A percentile compares a stretch with the other conserved stretches of the same genome.
Conservation (phyloP, 2,797 vertebrate genomes). For the Urosaurus nigricauda region DNA sequence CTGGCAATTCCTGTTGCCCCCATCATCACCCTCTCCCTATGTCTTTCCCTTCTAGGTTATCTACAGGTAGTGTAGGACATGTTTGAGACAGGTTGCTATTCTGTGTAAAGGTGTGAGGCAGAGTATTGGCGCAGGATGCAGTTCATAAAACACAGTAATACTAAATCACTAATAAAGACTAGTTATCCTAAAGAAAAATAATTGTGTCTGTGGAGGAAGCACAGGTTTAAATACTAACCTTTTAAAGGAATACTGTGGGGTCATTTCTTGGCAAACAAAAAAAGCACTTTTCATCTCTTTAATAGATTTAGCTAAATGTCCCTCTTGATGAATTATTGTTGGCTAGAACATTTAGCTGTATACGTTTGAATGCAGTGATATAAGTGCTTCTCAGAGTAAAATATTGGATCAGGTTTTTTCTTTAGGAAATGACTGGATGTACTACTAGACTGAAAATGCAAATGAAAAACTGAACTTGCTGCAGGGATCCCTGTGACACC, state of each 20-base stretch:
- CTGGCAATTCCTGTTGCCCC: not conserved
- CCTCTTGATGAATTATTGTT: constrained; percentile 57
- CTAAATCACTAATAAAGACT: constrained; percentile 13
- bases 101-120: not conserved
- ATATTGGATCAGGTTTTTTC: constrained; percentile 55
- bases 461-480: constrained; percentile 69
- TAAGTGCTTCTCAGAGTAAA: constrained; percentile 58
- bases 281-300: constrained; percentile 31
- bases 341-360: constrained; percentile 47
- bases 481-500: constrained; percentile 36
- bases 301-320: constrained; percentile 46
- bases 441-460: constrained; percentile 57
- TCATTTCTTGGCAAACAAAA: constrained; percentile 33
- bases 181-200: not conserved
- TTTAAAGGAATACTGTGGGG: constrained; percentile 16
- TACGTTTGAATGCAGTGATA: constrained; percentile 53
- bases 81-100: not conserved
- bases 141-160: not conserved
- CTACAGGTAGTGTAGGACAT: not conserved
- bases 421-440: constrained; percentile 62
- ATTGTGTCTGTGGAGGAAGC: not conserved
- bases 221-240: not conserved
- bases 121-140: no score
- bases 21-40: not conserved
- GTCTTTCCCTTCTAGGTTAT: not conserved